Percentiles rank a stretch among this genome's conserved stretches.
Conservation (phyloP, 2,888 invertebrate species). For the Allophyes oxyacanthae region DNA sequence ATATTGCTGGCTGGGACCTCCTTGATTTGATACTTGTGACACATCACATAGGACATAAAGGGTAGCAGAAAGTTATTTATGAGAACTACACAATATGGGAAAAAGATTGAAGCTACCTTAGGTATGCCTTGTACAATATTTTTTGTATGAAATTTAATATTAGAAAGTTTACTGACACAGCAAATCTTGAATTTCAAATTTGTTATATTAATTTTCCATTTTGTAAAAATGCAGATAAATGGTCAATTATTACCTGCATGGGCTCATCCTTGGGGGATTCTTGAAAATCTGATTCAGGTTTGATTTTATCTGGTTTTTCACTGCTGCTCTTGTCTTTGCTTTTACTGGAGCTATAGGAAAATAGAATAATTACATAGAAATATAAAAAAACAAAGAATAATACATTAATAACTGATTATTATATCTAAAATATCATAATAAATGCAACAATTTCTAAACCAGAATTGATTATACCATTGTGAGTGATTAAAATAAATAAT, state of each 20-base stretch:
- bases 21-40: neutral
- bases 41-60: neutral
- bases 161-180: too few relatives aligned
- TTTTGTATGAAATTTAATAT: neutral
- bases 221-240: too few relatives aligned
- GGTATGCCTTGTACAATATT: neutral
- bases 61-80: neutral
- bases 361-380: neutral
- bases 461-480: too few relatives aligned
- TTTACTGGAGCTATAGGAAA: conserved; percentile 73
- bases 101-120: neutral
- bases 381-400: neutral
- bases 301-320: conserved; percentile 75
- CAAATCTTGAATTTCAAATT: too few relatives aligned
- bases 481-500: too few relatives aligned
- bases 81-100: neutral
- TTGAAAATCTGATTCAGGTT: conserved; percentile 69
- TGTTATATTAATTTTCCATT: too few relatives aligned
- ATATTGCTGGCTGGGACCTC: too few relatives aligned
- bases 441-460: too few relatives aligned
- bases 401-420: neutral
- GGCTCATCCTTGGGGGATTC: conserved; percentile 81
- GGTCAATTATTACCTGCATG: conserved; percentile 75
- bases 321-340: conserved; percentile 75
- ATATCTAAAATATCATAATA: too few relatives aligned